Percentiles rank a stretch among this genome's conserved stretches.
phyloP scores from a whole-genome alignment of 2,113 vertebrate species.

The Ctenodactylus gundi region DNA sequence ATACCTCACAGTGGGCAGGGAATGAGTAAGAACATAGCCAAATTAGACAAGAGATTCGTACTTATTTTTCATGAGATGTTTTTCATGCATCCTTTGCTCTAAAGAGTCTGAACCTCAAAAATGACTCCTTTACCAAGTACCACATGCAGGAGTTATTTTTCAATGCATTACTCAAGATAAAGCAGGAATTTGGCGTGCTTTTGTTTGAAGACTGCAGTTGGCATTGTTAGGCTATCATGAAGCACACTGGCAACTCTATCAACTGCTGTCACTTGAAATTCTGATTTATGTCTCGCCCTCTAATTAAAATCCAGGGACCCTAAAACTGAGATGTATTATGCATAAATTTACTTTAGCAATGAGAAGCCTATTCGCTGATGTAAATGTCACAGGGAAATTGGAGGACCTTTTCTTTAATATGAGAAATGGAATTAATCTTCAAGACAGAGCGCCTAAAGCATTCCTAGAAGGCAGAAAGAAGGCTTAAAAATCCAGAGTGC shows the following conservation, averaged over 20 bases:
- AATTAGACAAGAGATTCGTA: neutral
- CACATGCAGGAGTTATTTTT: neutral
- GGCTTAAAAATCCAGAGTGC: neutral
- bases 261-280: neutral
- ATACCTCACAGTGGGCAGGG: neutral
- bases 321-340: conserved; percentile 19
- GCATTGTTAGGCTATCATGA: neutral
- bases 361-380: neutral
- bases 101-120: neutral
- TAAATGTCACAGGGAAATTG: conserved; percentile 31
- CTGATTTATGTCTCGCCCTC: conserved; percentile 29
- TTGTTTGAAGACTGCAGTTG: neutral
- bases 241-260: neutral
- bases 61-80: neutral
- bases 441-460: neutral
- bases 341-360: conserved; percentile 41
- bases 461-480: neutral
- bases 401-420: neutral
- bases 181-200: neutral
- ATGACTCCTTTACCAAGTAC: neutral
- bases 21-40: neutral
- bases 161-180: neutral
- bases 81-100: neutral
- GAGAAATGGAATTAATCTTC: conserved; percentile 39
- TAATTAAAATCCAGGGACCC: conserved; percentile 54